phyloP scores from a whole-genome alignment of 2,888 invertebrate genomes.

The Drosophila quinaria region DNA sequence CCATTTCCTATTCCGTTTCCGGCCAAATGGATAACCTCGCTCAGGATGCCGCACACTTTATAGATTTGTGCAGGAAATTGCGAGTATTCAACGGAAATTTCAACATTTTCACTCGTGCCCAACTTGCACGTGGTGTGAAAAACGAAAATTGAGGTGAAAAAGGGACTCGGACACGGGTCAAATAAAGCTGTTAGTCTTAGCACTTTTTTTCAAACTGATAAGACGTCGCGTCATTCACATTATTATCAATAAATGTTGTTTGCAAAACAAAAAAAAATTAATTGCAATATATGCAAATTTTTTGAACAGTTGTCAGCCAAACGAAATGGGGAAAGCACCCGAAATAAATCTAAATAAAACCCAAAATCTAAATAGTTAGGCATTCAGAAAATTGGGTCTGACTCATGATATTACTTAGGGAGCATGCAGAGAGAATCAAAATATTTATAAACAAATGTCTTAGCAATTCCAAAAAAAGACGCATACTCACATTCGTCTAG shows the following conservation, averaged over 20 bases:
- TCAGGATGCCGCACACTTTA: slow-evolving; percentile 39
- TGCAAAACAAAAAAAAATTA: neutral
- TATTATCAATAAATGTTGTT: slow-evolving; percentile 19
- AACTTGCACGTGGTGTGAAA: slow-evolving; percentile 6
- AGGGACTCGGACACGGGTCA: slow-evolving; percentile 5
- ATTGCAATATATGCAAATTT: slow-evolving; percentile 4
- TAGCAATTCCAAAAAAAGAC: slow-evolving; percentile 16
- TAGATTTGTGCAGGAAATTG: slow-evolving; percentile 53
- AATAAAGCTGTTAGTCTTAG: slow-evolving; percentile 6
- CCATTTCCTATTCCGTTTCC: slow-evolving; percentile 56
- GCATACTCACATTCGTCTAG: neutral
- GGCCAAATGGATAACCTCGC: slow-evolving; percentile 25
- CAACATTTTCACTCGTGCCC: slow-evolving; percentile 39
- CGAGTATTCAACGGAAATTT: slow-evolving; percentile 38
- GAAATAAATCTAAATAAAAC: slow-evolving; percentile 2
- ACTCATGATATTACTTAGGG: slow-evolving; percentile 8
- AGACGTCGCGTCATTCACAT: slow-evolving; percentile 12
- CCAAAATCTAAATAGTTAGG: neutral
- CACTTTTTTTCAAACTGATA: slow-evolving; percentile 27
- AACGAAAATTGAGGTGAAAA: neutral
- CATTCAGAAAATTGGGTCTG: neutral
- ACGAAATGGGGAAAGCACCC: slow-evolving; percentile 41
- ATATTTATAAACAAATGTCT: slow-evolving; percentile 58
- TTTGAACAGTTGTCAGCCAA: neutral
- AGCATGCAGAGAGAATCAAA: slow-evolving; percentile 26